Conservation (phyloP, 2,797 vertebrate genomes). For the Alosa sapidissima region DNA sequence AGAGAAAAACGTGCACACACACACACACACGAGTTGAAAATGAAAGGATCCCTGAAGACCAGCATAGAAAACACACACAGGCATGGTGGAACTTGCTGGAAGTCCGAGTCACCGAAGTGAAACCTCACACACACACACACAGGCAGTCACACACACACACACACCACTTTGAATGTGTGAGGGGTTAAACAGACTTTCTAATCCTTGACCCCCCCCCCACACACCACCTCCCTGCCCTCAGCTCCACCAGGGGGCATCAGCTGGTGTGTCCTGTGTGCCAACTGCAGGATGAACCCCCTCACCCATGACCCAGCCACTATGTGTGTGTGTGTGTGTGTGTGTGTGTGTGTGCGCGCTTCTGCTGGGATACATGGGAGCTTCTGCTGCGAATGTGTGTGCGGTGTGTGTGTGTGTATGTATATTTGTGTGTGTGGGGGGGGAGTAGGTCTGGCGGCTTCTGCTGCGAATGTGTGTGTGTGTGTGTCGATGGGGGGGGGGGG, state of each 20-base stretch:
- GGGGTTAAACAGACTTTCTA: not conserved
- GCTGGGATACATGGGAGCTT: too few relatives aligned
- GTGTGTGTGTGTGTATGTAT: not conserved
- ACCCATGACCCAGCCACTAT: not conserved
- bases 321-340: not conserved
- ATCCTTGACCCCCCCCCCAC: not conserved
- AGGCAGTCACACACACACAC: not conserved
- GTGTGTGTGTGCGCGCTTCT: not conserved
- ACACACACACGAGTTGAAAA: not conserved
- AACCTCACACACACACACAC: not conserved
- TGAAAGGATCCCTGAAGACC: not conserved
- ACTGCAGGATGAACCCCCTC: not conserved
- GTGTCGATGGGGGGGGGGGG: not conserved
- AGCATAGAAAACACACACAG: not conserved
- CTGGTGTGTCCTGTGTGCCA: conserved; percentile 1
- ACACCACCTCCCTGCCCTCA: not conserved
- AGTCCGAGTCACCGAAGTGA: not conserved
- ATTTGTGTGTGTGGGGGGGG: not conserved
- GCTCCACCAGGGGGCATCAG: not conserved
- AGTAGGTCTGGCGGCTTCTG: not conserved
- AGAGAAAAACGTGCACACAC: not conserved
- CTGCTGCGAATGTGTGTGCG: not conserved
- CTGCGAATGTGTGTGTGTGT: not conserved
- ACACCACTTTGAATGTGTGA: not conserved
- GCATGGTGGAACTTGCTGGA: not conserved